Percentiles rank a stretch among this genome's conserved stretches.
Conservation (phyloP, 2,888 invertebrate species). For the Tortricodes alternella region DNA sequence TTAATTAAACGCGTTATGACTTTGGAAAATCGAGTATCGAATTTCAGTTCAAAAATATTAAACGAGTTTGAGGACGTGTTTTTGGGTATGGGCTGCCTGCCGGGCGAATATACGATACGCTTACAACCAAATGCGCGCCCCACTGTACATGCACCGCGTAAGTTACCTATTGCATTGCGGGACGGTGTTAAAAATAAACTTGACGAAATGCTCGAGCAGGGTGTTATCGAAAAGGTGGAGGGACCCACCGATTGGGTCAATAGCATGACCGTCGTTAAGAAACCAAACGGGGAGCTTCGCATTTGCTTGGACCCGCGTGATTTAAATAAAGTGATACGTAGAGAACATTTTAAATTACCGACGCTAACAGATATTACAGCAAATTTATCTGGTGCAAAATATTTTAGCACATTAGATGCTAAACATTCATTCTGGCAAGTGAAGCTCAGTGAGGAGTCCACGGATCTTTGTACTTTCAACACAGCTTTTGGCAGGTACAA, state of each 20-base stretch:
- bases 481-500: not conserved
- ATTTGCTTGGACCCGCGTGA: not conserved
- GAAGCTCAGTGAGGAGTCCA: not conserved
- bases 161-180: not conserved
- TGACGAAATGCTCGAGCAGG: not conserved
- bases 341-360: conserved; percentile 1
- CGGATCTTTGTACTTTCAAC: not conserved
- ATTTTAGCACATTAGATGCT: not conserved
- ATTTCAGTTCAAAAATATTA: not conserved
- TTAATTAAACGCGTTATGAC: not conserved
- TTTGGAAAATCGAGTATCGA: not conserved
- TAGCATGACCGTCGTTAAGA: no score
- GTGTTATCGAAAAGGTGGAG: not conserved
- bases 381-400: not conserved
- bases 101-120: not conserved
- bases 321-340: not conserved
- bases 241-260: no score
- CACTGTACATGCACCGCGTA: conserved; percentile 3
- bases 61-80: not conserved
- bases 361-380: not conserved
- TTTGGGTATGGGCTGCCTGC: not conserved
- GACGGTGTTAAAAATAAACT: not conserved
- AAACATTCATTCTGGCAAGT: conserved; percentile 4
- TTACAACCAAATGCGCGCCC: not conserved
- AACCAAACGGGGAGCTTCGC: not conserved